A percentile compares a stretch with the other conserved stretches of the same genome.
Evolutionary conservation across 2,797 vertebrate species (phyloP).

Genomic region (Ctenopoma multispine): DNA sequence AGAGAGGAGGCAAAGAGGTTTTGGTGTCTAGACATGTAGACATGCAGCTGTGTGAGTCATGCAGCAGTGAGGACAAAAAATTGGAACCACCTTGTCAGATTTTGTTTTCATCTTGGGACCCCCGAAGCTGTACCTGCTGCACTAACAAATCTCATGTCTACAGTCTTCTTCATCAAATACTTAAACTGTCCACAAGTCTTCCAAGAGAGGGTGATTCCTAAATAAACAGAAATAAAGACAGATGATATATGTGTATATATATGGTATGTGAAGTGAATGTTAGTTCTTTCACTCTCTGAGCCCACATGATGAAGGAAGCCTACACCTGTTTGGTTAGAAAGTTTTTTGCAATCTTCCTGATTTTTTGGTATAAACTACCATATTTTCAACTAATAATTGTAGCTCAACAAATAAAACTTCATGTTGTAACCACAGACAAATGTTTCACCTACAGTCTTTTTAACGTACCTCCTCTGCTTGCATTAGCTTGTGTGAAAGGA

Average conservation of each 20-base stretch:
- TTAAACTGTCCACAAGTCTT: conserved; percentile 8
- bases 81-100: conserved; percentile 55
- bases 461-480: background rate
- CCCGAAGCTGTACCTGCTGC: conserved; percentile 10
- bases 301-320: conserved; percentile 14
- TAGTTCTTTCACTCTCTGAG: background rate
- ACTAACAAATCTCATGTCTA: background rate
- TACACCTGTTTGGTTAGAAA: conserved; percentile 18
- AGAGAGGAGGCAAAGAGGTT: conserved; percentile 1
- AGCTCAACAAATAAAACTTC: background rate
- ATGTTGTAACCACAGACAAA: conserved; percentile 1
- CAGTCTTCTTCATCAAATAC: conserved; percentile 12
- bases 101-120: conserved; percentile 29
- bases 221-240: too few relatives aligned
- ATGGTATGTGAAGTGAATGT: background rate
- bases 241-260: background rate
- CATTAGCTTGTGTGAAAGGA: background rate
- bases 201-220: background rate
- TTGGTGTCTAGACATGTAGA: conserved; percentile 63
- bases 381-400: conserved; percentile 15
- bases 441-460: background rate
- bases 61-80: conserved; percentile 45
- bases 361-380: conserved; percentile 22
- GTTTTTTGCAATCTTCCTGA: background rate
- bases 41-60: conserved; percentile 56